phyloP scores from a whole-genome alignment of 2,113 vertebrate species.

The Stomatorhinus ivindoensis region DNA sequence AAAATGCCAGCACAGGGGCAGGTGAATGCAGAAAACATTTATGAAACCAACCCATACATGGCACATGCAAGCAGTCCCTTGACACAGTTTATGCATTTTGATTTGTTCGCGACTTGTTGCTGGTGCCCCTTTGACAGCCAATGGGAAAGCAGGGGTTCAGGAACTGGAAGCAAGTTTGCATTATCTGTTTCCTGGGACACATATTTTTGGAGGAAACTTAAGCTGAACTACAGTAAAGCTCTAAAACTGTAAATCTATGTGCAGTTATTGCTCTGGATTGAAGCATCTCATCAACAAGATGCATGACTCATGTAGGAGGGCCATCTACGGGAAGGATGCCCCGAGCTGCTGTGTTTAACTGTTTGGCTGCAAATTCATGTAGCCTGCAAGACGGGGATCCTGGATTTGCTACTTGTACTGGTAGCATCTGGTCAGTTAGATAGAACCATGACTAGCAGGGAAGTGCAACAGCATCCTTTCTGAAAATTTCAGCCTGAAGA shows the following conservation, averaged over 20 bases:
- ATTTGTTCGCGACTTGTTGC: slow-evolving; percentile 10
- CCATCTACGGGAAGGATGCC: background rate
- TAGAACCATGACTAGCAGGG: background rate
- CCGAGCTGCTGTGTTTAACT: background rate
- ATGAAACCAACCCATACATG: background rate
- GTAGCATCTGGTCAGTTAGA: background rate
- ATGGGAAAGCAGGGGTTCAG: background rate
- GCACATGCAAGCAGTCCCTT: background rate
- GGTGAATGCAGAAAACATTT: background rate
- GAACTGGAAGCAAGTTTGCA: background rate
- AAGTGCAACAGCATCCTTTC: background rate
- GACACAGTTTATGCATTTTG: background rate
- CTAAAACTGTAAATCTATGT: background rate
- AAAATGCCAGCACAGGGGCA: background rate
- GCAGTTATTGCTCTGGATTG: background rate
- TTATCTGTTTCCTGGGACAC: background rate
- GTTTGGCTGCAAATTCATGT: background rate
- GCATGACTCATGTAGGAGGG: background rate
- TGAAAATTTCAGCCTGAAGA: slow-evolving; percentile 52
- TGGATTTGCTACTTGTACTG: background rate
- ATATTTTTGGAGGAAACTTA: background rate
- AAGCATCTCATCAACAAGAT: background rate
- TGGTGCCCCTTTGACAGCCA: slow-evolving; percentile 12
- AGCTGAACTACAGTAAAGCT: background rate
- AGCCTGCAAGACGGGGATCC: background rate